Conservation (phyloP, 2,797 vertebrate genomes). For the Acanthiza pusilla region DNA sequence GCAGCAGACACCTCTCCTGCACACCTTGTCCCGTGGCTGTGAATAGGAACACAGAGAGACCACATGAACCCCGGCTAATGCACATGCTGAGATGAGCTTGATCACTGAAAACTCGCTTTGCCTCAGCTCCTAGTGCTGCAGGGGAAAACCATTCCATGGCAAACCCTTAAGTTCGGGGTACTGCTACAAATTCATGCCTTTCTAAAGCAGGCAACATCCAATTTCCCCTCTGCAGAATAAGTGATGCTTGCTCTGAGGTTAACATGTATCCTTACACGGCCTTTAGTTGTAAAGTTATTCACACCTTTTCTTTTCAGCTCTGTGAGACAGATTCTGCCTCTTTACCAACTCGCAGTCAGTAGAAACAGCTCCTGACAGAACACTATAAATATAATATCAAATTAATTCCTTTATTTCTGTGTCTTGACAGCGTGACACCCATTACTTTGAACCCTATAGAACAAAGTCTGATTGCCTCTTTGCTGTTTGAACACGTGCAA, state of each 20-base stretch:
- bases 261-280: not conserved
- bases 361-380: not conserved
- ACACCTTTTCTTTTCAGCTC: not conserved
- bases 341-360: not conserved
- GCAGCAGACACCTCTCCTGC: slow-evolving; percentile 97
- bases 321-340: not conserved
- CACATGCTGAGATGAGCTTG: not conserved
- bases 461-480: not conserved
- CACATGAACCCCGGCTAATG: not conserved
- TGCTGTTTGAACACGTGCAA: not conserved
- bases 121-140: not conserved
- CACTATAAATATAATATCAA: not conserved
- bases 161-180: not conserved
- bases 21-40: slow-evolving; percentile 95
- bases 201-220: not conserved
- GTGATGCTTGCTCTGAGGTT: not conserved
- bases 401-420: not conserved
- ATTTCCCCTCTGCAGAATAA: not conserved
- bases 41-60: slow-evolving; percentile 22
- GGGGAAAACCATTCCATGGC: not conserved
- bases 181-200: not conserved
- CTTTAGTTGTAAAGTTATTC: not conserved
- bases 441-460: not conserved
- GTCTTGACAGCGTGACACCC: not conserved
- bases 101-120: rapidly evolving